These are phyloP conservation scores for Lateolabrax maculatus DNA, from an alignment of 2,797 vertebrate species.

Conservation along the genomic window DNA sequence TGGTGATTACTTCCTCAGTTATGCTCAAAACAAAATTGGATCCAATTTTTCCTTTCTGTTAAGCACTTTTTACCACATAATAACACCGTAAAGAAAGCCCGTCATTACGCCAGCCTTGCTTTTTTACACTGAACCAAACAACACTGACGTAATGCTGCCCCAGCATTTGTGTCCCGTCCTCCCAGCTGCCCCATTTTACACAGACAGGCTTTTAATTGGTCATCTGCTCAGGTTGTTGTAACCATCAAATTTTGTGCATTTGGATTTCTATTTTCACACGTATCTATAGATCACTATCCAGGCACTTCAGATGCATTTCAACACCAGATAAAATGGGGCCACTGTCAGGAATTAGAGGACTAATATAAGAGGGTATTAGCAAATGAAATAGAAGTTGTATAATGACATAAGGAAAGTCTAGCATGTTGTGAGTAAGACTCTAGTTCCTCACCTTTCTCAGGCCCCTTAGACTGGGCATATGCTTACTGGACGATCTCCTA, in stretches of 20 bases:
- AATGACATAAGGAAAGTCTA: background rate
- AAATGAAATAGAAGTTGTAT: background rate
- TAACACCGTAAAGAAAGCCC: too few species aligned
- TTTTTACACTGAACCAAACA: too few species aligned
- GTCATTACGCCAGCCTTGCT: too few species aligned
- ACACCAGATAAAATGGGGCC: background rate
- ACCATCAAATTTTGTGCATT: background rate
- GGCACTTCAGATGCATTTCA: background rate
- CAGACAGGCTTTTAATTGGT: too few species aligned
- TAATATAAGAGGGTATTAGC: background rate
- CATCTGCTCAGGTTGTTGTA: background rate
- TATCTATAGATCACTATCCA: background rate
- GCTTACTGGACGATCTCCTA: conserved; percentile 89
- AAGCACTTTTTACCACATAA: too few species aligned
- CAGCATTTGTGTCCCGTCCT: too few species aligned
- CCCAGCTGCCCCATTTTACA: too few species aligned
- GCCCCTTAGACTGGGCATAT: conserved; percentile 90
- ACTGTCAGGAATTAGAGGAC: background rate
- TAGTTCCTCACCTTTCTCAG: conserved; percentile 90
- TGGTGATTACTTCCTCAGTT: background rate
- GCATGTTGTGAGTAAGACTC: background rate
- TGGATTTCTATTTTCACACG: background rate
- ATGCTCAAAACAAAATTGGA: background rate
- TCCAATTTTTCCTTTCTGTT: background rate
- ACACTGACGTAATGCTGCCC: too few species aligned